A percentile compares a stretch with the other conserved stretches of the same genome.
Evolutionary conservation across 2,113 vertebrate species (phyloP).

Genomic region (Protobothrops flavoviridis): DNA sequence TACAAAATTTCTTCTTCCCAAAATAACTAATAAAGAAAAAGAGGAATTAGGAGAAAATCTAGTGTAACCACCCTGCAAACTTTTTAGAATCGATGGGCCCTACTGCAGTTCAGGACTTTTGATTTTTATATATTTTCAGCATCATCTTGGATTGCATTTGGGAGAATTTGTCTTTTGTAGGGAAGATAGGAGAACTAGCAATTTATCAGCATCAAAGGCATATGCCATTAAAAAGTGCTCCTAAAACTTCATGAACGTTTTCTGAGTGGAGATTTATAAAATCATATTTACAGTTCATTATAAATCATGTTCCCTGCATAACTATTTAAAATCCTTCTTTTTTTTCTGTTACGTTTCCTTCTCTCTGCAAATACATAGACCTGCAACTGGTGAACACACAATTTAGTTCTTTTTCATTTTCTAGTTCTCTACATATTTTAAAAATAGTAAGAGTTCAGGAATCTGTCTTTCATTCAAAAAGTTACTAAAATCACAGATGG

Average conservation of each 20-base stretch:
- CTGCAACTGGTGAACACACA: not conserved
- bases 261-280: constrained; percentile 47
- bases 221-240: not conserved
- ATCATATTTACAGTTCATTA: constrained; percentile 62
- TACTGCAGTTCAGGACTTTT: not conserved
- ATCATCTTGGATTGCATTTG: not conserved
- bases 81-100: not conserved
- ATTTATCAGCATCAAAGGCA: not conserved
- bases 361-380: constrained; percentile 12
- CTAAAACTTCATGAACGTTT: constrained; percentile 45
- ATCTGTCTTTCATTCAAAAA: constrained; percentile 40
- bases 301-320: constrained; percentile 36
- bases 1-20: not conserved
- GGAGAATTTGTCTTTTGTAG: not conserved
- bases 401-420: constrained; percentile 1
- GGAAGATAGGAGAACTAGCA: not conserved
- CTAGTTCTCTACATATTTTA: not conserved
- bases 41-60: not conserved
- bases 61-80: not conserved
- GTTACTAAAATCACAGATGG: not conserved
- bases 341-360: constrained; percentile 37
- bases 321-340: constrained; percentile 33
- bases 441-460: rapidly evolving
- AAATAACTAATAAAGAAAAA: not conserved
- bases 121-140: not conserved